Conservation (phyloP, 1,140 invertebrate species). For the Drosophila ogumai region DNA sequence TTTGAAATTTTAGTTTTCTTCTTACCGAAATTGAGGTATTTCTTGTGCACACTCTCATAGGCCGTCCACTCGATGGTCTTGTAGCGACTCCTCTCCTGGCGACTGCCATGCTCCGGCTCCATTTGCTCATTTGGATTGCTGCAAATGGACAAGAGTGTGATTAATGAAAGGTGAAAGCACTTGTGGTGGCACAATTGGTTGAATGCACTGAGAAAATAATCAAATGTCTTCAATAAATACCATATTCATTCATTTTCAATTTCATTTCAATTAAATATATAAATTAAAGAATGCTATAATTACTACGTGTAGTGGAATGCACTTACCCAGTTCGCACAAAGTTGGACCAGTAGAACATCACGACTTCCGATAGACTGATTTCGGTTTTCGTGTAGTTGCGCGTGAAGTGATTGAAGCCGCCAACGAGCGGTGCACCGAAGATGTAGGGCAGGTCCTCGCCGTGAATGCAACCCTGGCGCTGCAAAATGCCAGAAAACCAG, state of each 20-base stretch:
- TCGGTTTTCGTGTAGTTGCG: constrained; percentile 96
- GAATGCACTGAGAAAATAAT: background rate
- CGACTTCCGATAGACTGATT: constrained; percentile 94
- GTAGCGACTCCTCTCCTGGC: constrained; percentile 91
- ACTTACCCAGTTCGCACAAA: constrained; percentile 98
- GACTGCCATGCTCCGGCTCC: constrained; percentile 88
- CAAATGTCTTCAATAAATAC: background rate
- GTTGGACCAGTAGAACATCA: constrained; percentile 98
- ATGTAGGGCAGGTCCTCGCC: constrained; percentile 97
- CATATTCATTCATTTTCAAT: background rate
- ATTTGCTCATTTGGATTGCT: constrained; percentile 96
- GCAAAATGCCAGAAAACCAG: constrained; percentile 47
- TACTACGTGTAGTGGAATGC: no score
- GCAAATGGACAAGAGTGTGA: constrained; percentile 27
- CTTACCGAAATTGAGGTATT: constrained; percentile 95
- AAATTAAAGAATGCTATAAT: background rate
- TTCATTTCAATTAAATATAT: no score
- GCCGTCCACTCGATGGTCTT: constrained; percentile 96
- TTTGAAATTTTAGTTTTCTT: background rate
- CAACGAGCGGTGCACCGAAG: constrained; percentile 92
- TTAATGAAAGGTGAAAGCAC: background rate
- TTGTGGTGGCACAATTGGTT: background rate
- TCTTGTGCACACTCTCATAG: constrained; percentile 96
- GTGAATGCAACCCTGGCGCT: constrained; percentile 94
- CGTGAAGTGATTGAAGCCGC: constrained; percentile 92